Evolutionary conservation across 2,888 invertebrate species (phyloP), one percentile per base, ranked within the genome.

Genomic region (Lymantria dispar): DNA sequence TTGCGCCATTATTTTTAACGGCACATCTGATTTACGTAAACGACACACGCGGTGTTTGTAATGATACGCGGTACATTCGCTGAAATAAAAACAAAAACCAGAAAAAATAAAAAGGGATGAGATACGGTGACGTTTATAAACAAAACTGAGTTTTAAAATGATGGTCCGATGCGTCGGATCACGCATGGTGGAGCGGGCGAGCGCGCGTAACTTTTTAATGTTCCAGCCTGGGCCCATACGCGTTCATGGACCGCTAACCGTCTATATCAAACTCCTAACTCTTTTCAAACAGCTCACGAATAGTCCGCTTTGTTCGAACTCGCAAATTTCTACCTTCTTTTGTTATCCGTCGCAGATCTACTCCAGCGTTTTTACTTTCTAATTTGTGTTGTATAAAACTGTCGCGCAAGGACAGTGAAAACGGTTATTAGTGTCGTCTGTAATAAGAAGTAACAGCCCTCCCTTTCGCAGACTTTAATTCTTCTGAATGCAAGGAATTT

Each of bases 201-300:
- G 80, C 80, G 82, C 75, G 83, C 70, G 86, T 82, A 85, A 86
- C 76, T 72, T 84, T 88, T 87, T 87, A 87, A 89, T 87, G 83
- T 83, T 72, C 72, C 58, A 60, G 48, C 43, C 42, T 43, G 53
- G 45, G 47, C 50, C 38, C 43, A 46, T 47, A 38, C 45, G 51
- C 60, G 64, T 75, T 78, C 73, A 82, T 78, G 83, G 74, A 63
- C 76, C 73, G 76, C 56, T 73, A 65, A 62, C 54, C 62, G 60
- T 69, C 75, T 75, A 75, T 80, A 66, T 63, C 55, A 71, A 63
- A 68, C 76, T 71, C 75, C 78, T 76, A 76, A 74, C 80, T 80
- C 78, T 72, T 78, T 83, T 80, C 76, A 78, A 79, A 79, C 67
- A 68, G 68, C 70, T 68, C 70, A 63, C 70, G 76, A 72, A 72